Base-by-base conservation (phyloP, 1,140 invertebrate genomes). In the Forficula auricularia region DNA sequence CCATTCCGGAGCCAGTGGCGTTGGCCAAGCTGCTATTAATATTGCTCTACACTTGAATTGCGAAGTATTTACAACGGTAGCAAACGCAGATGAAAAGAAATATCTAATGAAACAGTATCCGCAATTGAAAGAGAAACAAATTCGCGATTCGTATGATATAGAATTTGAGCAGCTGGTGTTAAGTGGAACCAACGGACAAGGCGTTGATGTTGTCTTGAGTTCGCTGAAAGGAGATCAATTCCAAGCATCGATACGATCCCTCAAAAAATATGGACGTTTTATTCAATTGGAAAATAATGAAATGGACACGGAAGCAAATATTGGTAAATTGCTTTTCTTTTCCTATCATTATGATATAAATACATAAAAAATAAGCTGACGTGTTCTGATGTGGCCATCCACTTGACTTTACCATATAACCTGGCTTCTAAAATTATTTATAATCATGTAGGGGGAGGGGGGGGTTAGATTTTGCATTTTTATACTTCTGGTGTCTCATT, bases 1-100 rank as follows among this genome's bases (percentile, higher is more conserved):
- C 53, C 87, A 91, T 60, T 79, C 85, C n/a, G 87, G 85, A 9
- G 77, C 77, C 43, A 86, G 86, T 16, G 86, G 83, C 19, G 81
- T 90, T n/a, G 86, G 86, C 0, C 75, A 85, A 54, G 83, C 84
- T 1, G 82, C 84, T 27, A 88, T 90, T 52, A 68, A 74, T 40
- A 71, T 89, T 15, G 81, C 81, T 0, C 63, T 86, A 3, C 66
- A 71, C 48, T 67, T 72, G 56, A 74, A 74, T 3, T 78, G 82
- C 55, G 65, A 67, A 16, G 69, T 82, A 9, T 86, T 70, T 54
- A 82, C 78, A 33, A 85, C 79, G 3, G 81, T 84, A 22, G 76
- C 75, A 32, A 76, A 77, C 0, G 54, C 66, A 12, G 71, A 81
- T 46, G 90, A 91, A 62, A 71, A 75, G 49, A 62, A 77, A 14